A percentile compares a stretch with the other conserved stretches of the same genome.
phyloP scores from a whole-genome alignment of 2,888 invertebrate species.

The Gnatocerus cornutus region DNA sequence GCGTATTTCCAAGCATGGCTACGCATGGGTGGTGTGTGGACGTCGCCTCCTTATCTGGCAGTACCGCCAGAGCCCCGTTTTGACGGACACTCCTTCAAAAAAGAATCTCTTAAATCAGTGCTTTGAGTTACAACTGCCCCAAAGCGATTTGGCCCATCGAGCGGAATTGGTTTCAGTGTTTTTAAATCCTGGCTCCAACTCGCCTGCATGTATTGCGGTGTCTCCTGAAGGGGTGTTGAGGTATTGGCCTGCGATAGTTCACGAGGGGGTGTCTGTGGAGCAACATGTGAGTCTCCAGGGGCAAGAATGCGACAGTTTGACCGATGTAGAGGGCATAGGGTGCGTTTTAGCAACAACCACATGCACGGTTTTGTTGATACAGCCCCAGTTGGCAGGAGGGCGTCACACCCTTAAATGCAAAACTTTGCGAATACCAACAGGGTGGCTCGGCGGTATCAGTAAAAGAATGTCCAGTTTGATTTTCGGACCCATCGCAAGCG shows the following conservation, averaged over 20 bases:
- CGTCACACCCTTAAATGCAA: constrained; percentile 80
- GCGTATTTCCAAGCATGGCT: constrained; percentile 73
- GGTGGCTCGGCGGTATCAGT: constrained; percentile 91
- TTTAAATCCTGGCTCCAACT: constrained; percentile 74
- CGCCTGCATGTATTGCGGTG: constrained; percentile 90
- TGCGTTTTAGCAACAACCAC: constrained; percentile 94
- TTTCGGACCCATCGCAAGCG: constrained; percentile 81
- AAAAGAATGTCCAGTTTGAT: constrained; percentile 86
- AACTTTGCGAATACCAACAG: constrained; percentile 82
- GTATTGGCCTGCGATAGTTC: constrained; percentile 93
- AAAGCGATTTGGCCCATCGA: constrained; percentile 93
- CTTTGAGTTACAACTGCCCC: constrained; percentile 89
- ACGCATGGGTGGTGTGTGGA: constrained; percentile 83
- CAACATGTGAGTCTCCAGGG: constrained; percentile 90
- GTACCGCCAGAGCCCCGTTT: constrained; percentile 71
- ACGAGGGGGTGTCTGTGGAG: constrained; percentile 90
- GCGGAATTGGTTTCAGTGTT: constrained; percentile 88
- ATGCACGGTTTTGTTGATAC: constrained; percentile 85
- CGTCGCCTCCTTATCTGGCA: constrained; percentile 91
- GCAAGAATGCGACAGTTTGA: constrained; percentile 87
- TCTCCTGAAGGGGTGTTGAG: constrained; percentile 94
- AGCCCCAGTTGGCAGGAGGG: constrained; percentile 77
- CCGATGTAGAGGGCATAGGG: constrained; percentile 81
- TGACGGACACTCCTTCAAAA: constrained; percentile 71
- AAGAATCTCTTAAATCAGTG: constrained; percentile 76